phyloP scores from a whole-genome alignment of 2,888 invertebrate species.

The Scaptomyza reducta region DNA sequence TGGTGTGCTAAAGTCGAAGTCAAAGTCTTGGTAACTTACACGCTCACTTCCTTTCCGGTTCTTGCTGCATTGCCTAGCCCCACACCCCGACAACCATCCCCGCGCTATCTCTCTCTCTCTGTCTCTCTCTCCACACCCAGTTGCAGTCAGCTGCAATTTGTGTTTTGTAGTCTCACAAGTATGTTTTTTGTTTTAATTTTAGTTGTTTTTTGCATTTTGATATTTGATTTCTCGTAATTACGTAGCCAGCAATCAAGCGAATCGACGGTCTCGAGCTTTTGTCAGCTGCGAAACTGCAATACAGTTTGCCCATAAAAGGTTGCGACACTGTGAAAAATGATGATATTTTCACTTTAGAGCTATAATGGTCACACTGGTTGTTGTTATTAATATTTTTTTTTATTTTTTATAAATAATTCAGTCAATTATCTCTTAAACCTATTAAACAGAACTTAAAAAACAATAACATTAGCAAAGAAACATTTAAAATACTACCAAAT shows the following conservation, averaged over 20 bases:
- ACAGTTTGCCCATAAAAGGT: no score
- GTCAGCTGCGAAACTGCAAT: slow-evolving; percentile 57
- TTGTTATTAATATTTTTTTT: no score
- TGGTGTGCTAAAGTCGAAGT: slow-evolving; percentile 51
- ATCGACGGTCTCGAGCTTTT: slow-evolving; percentile 61
- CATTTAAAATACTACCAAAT: no score
- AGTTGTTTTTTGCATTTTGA: slow-evolving; percentile 24
- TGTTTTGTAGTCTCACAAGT: slow-evolving; percentile 55
- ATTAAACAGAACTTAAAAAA: no score
- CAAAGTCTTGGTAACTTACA: slow-evolving; percentile 76
- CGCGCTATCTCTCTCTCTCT: neutral
- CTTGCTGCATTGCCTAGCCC: slow-evolving; percentile 52
- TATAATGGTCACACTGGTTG: no score
- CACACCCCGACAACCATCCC: neutral
- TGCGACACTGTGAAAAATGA: no score
- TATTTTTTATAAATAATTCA: no score
- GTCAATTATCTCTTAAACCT: no score
- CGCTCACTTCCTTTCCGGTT: slow-evolving; percentile 79
- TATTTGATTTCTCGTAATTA: slow-evolving; percentile 70
- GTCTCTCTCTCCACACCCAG: neutral
- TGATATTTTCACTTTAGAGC: no score
- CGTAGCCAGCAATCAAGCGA: slow-evolving; percentile 69
- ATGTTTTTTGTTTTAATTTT: slow-evolving; percentile 9
- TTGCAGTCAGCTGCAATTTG: slow-evolving; percentile 73
- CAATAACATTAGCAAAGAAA: no score